phyloP scores from a whole-genome alignment of 2,797 vertebrate species.

The Sebastes trivittatus region DNA sequence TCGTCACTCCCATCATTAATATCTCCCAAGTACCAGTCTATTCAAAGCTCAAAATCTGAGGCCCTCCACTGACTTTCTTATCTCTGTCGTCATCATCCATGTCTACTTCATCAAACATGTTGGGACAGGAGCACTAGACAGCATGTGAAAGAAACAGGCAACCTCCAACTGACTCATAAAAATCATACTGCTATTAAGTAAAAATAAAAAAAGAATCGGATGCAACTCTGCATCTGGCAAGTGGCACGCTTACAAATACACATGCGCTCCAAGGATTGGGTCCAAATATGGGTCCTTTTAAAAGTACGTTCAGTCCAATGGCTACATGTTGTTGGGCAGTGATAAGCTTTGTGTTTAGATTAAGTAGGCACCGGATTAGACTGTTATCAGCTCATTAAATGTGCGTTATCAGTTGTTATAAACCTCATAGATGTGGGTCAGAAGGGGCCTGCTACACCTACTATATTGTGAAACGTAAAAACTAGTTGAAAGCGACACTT shows the following conservation, averaged over 20 bases:
- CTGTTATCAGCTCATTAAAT: not conserved
- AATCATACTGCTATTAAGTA: not conserved
- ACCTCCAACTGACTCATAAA: not conserved
- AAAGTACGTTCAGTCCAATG: slow-evolving; percentile 9
- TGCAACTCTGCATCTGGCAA: slow-evolving; percentile 11
- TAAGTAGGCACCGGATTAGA: not conserved
- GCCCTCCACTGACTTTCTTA: slow-evolving; percentile 2
- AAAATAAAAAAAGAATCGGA: not conserved
- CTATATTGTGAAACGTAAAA: not conserved
- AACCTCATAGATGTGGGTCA: not conserved
- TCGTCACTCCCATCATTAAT: not conserved
- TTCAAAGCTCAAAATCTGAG: slow-evolving; percentile 7
- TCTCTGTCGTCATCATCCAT: not conserved
- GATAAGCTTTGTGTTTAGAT: slow-evolving; percentile 58
- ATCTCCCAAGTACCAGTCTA: not conserved
- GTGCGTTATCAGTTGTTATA: not conserved
- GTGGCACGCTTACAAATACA: not conserved
- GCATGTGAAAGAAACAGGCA: slow-evolving; percentile 1
- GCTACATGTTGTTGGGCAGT: slow-evolving; percentile 70
- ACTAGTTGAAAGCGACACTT: no score
- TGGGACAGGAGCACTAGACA: slow-evolving; percentile 28
- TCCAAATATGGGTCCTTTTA: slow-evolving; percentile 1
- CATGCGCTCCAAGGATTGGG: slow-evolving; percentile 1
- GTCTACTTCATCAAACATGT: not conserved
- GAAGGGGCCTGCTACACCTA: not conserved